Conservation (phyloP, 1,140 invertebrate genomes). For the Lepidotrigona ventralis region DNA sequence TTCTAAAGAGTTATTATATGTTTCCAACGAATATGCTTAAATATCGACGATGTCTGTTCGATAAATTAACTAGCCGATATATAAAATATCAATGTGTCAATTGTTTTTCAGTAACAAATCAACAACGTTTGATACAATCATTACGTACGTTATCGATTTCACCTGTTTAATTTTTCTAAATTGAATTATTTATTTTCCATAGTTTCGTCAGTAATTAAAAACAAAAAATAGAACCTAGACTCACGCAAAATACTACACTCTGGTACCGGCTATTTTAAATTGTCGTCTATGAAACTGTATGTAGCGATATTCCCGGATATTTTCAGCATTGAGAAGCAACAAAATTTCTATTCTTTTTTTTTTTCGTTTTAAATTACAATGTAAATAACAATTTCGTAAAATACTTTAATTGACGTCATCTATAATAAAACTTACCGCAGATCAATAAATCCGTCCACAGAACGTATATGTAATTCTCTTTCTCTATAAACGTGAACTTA, state of each 20-base stretch:
- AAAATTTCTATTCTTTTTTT: not conserved
- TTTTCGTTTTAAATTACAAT: not conserved
- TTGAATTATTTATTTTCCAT: not conserved
- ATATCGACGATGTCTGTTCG: not conserved
- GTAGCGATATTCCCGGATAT: not conserved
- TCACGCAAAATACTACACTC: too few species aligned
- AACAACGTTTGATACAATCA: not conserved
- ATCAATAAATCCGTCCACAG: slow-evolving; percentile 26
- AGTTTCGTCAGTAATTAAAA: not conserved
- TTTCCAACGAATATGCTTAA: not conserved
- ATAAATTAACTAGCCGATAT: not conserved
- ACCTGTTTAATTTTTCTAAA: not conserved
- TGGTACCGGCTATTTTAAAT: slow-evolving; percentile 10
- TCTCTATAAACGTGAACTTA: slow-evolving; percentile 20
- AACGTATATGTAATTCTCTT: slow-evolving; percentile 4
- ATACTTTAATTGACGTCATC: not conserved
- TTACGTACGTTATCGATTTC: slow-evolving; percentile 1
- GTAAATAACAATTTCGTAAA: not conserved
- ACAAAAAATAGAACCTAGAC: not conserved
- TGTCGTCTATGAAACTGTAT: not conserved
- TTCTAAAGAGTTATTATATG: not conserved
- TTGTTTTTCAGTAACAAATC: slow-evolving; percentile 19
- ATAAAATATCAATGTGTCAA: slow-evolving; percentile 3
- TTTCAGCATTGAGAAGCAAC: not conserved
- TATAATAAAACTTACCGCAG: not conserved